Conservation (phyloP, 2,888 invertebrate genomes). For the Hanleya hanleyi region DNA sequence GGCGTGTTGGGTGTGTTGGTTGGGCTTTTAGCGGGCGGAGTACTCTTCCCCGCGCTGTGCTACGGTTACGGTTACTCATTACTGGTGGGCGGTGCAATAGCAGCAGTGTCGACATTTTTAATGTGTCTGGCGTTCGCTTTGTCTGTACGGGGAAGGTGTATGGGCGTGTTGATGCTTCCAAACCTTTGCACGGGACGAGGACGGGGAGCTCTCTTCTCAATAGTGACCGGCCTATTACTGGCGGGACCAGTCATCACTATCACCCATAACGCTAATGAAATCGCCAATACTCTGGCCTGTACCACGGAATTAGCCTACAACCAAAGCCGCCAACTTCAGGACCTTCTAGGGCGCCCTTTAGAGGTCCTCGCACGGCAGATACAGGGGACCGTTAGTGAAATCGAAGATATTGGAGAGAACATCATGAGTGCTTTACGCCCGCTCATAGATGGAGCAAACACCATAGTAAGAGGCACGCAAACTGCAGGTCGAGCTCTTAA, state of each 20-base stretch:
- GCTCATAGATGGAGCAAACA: too few species aligned
- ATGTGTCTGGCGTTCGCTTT: slow-evolving; percentile 36
- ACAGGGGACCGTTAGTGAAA: not conserved
- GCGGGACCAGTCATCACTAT: slow-evolving; percentile 43
- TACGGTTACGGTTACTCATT: slow-evolving; percentile 38
- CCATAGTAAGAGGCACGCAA: too few species aligned
- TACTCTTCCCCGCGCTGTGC: slow-evolving; percentile 32
- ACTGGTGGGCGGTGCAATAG: slow-evolving; percentile 30
- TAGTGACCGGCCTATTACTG: slow-evolving; percentile 43
- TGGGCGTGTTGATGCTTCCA: slow-evolving; percentile 40
- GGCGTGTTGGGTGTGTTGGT: slow-evolving; percentile 28
- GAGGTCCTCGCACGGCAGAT: slow-evolving; percentile 20
- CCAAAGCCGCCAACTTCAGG: slow-evolving; percentile 34
- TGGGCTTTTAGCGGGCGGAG: slow-evolving; percentile 33
- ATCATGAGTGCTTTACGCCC: too few species aligned
- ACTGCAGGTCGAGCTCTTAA: too few species aligned
- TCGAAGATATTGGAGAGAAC: too few species aligned
- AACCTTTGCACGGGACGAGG: slow-evolving; percentile 45
- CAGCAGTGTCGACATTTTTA: slow-evolving; percentile 26
- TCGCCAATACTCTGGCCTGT: slow-evolving; percentile 43
- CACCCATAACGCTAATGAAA: slow-evolving; percentile 35
- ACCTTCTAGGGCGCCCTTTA: slow-evolving; percentile 34
- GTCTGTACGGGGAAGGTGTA: slow-evolving; percentile 39
- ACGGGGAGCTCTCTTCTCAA: slow-evolving; percentile 36
- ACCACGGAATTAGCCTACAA: slow-evolving; percentile 44